A percentile compares a stretch with the other conserved stretches of the same genome.
phyloP scores from a whole-genome alignment of 2,113 vertebrate genomes.

The Fregata magnificens region DNA sequence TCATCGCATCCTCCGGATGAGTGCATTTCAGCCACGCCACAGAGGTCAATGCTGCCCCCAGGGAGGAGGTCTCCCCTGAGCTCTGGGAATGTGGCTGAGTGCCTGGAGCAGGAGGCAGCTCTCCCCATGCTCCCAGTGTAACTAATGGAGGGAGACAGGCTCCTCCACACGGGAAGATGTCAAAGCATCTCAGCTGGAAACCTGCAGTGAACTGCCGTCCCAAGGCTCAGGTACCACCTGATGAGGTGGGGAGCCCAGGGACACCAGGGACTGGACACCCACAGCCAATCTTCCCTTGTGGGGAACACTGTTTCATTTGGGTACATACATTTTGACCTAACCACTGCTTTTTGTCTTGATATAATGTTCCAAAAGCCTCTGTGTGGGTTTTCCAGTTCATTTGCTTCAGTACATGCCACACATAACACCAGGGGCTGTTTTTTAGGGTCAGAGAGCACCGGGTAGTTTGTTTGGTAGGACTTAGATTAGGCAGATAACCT shows the following conservation, averaged over 20 bases:
- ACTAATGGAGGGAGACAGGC: not conserved
- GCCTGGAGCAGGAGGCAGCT: not conserved
- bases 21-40: not conserved
- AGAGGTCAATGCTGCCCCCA: fast-evolving
- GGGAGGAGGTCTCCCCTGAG: not conserved
- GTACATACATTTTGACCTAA: not conserved
- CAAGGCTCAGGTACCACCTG: not conserved
- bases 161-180: fast-evolving
- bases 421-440: not conserved
- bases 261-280: too few species aligned
- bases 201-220: not conserved
- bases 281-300: fast-evolving
- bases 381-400: not conserved
- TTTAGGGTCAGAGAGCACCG: not conserved
- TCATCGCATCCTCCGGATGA: fast-evolving
- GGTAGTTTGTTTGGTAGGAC: not conserved
- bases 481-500: not conserved
- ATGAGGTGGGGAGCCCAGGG: fast-evolving
- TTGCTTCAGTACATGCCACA: not conserved
- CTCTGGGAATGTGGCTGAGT: not conserved
- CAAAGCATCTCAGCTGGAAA: not conserved
- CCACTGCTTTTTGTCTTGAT: not conserved
- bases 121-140: not conserved
- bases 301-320: not conserved
- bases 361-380: not conserved